phyloP scores from a whole-genome alignment of 2,797 vertebrate species.

The Sebastes itinus region DNA sequence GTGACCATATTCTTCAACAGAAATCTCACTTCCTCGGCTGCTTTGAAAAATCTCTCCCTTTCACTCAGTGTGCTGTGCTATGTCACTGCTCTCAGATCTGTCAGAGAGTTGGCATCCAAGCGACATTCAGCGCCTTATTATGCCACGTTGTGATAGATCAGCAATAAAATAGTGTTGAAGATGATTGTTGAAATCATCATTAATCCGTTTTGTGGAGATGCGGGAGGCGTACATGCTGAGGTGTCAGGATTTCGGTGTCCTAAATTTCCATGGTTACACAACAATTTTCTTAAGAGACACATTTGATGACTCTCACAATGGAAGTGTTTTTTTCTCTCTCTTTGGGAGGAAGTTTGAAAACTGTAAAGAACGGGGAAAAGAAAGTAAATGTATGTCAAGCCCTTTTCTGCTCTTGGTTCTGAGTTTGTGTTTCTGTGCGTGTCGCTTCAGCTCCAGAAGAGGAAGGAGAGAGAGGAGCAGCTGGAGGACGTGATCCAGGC shows the following conservation, averaged over 20 bases:
- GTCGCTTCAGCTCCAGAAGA: conserved; percentile 89
- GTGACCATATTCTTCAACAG: conserved; percentile 14
- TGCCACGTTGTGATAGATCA: conserved; percentile 1
- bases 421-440: not conserved
- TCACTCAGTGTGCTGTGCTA: not conserved
- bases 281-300: conserved; percentile 44
- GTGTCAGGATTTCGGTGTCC: conserved; percentile 45
- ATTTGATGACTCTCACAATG: conserved; percentile 41
- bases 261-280: conserved; percentile 52
- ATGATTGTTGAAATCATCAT: conserved; percentile 8
- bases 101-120: not conserved
- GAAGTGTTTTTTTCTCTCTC: conserved; percentile 18
- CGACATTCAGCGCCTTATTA: conserved; percentile 20
- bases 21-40: not conserved
- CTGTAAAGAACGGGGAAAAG: conserved; percentile 3
- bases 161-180: not conserved
- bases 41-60: conserved; percentile 5
- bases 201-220: not conserved
- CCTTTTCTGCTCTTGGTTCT: conserved; percentile 41
- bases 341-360: conserved; percentile 44
- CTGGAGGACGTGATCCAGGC: conserved; percentile 97
- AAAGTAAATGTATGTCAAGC: conserved; percentile 16
- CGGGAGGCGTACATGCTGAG: conserved; percentile 22
- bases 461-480: conserved; percentile 95
- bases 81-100: conserved; percentile 16